Evolutionary conservation across 2,888 invertebrate genomes (phyloP).

Genomic region (Liposcelis brunnea): DNA sequence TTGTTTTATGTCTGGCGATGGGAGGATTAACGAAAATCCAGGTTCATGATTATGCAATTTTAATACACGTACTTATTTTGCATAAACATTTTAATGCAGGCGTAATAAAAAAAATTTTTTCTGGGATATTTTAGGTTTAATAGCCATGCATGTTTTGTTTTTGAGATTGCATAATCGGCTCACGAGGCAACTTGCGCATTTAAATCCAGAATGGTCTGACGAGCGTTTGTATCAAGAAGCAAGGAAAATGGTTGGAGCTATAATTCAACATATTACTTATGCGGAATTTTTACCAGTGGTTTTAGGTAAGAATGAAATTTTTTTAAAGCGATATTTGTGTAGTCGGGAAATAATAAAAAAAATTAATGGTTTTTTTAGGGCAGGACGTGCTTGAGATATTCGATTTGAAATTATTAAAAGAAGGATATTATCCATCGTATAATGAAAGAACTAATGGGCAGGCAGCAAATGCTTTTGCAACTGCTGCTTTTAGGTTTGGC

Average conservation of each 20-base stretch:
- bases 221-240: slow-evolving; percentile 75
- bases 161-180: slow-evolving; percentile 57
- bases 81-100: slow-evolving; percentile 12
- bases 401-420: slow-evolving; percentile 45
- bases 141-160: slow-evolving; percentile 58
- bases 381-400: slow-evolving; percentile 57
- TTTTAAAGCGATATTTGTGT: slow-evolving; percentile 3
- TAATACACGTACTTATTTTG: slow-evolving; percentile 9
- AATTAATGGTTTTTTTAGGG: slow-evolving; percentile 31
- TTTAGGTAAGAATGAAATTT: slow-evolving; percentile 47
- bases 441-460: slow-evolving; percentile 51
- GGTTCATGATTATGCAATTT: slow-evolving; percentile 25
- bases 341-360: background rate
- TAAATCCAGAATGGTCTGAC: slow-evolving; percentile 79
- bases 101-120: slow-evolving; percentile 1
- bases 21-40: slow-evolving; percentile 62
- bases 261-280: slow-evolving; percentile 70
- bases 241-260: slow-evolving; percentile 60
- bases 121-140: slow-evolving; percentile 30
- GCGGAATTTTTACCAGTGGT: slow-evolving; percentile 68
- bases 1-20: slow-evolving; percentile 66
- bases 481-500: slow-evolving; percentile 73
- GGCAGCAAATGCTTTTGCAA: slow-evolving; percentile 59
- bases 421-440: slow-evolving; percentile 56
- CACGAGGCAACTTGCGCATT: slow-evolving; percentile 46